A percentile compares a stretch with the other conserved stretches of the same genome.
phyloP scores from a whole-genome alignment of 2,888 invertebrate species.

The Ophraella communa region DNA sequence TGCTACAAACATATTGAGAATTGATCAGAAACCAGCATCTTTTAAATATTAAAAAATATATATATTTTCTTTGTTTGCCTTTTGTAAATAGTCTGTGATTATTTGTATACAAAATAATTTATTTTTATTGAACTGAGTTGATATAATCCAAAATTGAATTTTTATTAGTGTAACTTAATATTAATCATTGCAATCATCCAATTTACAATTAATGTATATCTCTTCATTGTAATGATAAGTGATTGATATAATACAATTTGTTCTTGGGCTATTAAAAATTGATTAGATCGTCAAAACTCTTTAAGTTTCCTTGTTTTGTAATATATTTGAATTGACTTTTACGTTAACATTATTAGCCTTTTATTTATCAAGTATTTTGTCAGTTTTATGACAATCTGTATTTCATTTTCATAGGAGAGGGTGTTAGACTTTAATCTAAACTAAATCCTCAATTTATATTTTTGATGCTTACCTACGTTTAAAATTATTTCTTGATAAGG shows the following conservation, averaged over 20 bases:
- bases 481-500: not conserved
- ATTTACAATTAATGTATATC: too few relatives aligned
- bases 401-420: constrained; percentile 43
- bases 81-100: constrained; percentile 47
- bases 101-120: constrained; percentile 44
- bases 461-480: not conserved
- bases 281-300: not conserved
- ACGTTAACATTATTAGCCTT: not conserved
- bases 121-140: constrained; percentile 26
- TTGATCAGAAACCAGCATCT: too few relatives aligned
- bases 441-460: constrained; percentile 18
- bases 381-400: constrained; percentile 31
- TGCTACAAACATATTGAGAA: too few relatives aligned
- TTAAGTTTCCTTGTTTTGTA: not conserved
- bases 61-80: constrained; percentile 1
- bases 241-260: too few relatives aligned
- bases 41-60: not conserved
- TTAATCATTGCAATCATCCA: not conserved
- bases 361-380: constrained; percentile 4
- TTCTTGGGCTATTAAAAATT: not conserved
- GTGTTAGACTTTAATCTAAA: constrained; percentile 40
- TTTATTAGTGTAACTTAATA: not conserved
- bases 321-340: not conserved
- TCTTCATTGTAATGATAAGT: too few relatives aligned
- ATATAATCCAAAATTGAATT: not conserved